A percentile compares a stretch with the other conserved stretches of the same genome.
Evolutionary conservation across 2,797 vertebrate genomes (phyloP).

Genomic region (Crocidura indochinensis): DNA sequence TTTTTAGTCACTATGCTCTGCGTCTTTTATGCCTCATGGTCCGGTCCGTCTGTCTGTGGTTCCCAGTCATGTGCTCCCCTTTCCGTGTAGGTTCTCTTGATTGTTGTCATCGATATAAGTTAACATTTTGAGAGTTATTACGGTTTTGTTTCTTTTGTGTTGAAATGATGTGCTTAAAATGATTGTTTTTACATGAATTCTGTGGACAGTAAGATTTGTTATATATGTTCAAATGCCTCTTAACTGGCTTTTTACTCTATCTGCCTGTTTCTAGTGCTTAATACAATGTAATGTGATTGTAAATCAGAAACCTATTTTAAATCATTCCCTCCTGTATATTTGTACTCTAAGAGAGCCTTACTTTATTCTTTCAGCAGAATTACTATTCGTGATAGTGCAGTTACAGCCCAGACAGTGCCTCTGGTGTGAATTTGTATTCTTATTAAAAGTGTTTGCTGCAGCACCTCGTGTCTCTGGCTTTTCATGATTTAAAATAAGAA

Average conservation of each 20-base stretch:
- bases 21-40: conserved; percentile 40
- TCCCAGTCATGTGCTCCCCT: conserved; percentile 78
- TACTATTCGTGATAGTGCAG: conserved; percentile 87
- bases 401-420: conserved; percentile 87
- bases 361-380: conserved; percentile 88
- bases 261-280: conserved; percentile 89
- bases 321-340: conserved; percentile 90
- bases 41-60: conserved; percentile 72
- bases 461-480: conserved; percentile 79
- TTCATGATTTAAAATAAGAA: conserved; percentile 77
- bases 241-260: conserved; percentile 87
- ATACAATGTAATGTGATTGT: conserved; percentile 88
- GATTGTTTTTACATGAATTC: conserved; percentile 86
- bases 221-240: conserved; percentile 89
- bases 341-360: conserved; percentile 86
- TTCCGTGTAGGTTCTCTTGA: conserved; percentile 83
- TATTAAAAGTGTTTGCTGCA: conserved; percentile 90
- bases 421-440: conserved; percentile 90
- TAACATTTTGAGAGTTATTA: conserved; percentile 84
- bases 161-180: conserved; percentile 89
- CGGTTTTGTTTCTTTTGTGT: conserved; percentile 89
- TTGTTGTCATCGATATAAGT: conserved; percentile 88
- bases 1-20: conserved; percentile 64
- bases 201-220: conserved; percentile 91
- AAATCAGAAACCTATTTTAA: conserved; percentile 88